Evolutionary conservation across 2,113 vertebrate species (phyloP).

Genomic region (Phocoena phocoena): DNA sequence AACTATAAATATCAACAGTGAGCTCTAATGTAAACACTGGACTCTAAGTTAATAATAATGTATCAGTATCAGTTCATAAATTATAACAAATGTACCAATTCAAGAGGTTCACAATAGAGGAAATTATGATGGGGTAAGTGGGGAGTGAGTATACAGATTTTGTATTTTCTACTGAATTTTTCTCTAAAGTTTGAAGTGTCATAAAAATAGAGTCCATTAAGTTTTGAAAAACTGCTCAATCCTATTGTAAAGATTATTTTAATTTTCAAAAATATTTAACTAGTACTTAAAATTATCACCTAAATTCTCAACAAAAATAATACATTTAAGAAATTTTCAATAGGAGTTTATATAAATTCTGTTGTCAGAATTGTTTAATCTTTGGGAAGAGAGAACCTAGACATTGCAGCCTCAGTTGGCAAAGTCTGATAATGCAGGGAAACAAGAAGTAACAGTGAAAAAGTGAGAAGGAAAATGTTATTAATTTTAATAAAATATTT

Average conservation of each 20-base stretch:
- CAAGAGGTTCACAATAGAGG: background rate
- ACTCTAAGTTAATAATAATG: background rate
- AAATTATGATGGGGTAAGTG: background rate
- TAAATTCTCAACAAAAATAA: background rate
- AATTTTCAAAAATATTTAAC: background rate
- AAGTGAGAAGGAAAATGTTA: background rate
- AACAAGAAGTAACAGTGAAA: background rate
- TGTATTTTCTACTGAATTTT: background rate
- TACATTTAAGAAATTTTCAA: background rate
- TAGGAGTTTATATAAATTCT: background rate
- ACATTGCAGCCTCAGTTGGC: background rate
- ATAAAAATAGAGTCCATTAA: background rate
- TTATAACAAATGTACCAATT: background rate
- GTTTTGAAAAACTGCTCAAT: background rate
- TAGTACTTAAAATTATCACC: background rate
- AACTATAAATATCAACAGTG: background rate
- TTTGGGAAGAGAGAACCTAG: background rate
- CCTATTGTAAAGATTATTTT: background rate
- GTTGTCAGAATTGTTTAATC: background rate
- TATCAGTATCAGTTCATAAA: background rate
- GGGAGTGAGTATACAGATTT: background rate
- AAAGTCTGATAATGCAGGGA: background rate
- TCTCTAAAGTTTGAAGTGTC: background rate
- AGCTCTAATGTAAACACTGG: background rate
- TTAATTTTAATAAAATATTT: background rate